phyloP scores from a whole-genome alignment of 2,888 invertebrate species.

The Calephelis perditalis region DNA sequence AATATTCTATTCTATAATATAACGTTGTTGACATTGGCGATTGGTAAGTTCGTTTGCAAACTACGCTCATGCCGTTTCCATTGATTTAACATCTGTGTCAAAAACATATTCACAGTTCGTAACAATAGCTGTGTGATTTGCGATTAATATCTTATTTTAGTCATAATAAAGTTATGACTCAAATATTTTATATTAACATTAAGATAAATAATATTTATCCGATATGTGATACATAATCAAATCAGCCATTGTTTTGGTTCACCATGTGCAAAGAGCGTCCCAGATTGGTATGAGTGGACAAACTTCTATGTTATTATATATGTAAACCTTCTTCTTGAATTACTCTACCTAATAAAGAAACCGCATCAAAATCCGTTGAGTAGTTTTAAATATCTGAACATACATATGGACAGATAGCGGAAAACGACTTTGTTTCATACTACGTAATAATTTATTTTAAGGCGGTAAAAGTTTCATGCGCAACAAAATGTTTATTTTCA shows the following conservation, averaged over 20 bases:
- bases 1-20: too few species aligned
- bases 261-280: neutral
- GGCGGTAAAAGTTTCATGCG: too few species aligned
- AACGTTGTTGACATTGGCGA: neutral
- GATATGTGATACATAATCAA: neutral
- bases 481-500: too few species aligned
- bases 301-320: too few species aligned
- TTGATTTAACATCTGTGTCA: conserved; percentile 26
- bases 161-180: conserved; percentile 19
- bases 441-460: too few species aligned
- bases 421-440: too few species aligned
- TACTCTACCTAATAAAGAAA: too few species aligned
- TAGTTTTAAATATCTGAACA: too few species aligned
- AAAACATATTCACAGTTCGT: conserved; percentile 33
- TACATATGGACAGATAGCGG: too few species aligned
- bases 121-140: conserved; percentile 39
- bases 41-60: neutral
- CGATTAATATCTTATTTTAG: conserved; percentile 27
- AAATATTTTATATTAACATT: conserved; percentile 15
- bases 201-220: neutral
- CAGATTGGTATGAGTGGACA: too few species aligned
- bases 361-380: too few species aligned
- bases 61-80: conserved; percentile 27
- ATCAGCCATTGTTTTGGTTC: neutral
- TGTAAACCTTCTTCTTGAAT: too few species aligned